Percentiles rank a stretch among this genome's conserved stretches.
These are phyloP conservation scores for Uria lomvia DNA, from an alignment of 2,113 vertebrate genomes.

Conservation along the genomic window DNA sequence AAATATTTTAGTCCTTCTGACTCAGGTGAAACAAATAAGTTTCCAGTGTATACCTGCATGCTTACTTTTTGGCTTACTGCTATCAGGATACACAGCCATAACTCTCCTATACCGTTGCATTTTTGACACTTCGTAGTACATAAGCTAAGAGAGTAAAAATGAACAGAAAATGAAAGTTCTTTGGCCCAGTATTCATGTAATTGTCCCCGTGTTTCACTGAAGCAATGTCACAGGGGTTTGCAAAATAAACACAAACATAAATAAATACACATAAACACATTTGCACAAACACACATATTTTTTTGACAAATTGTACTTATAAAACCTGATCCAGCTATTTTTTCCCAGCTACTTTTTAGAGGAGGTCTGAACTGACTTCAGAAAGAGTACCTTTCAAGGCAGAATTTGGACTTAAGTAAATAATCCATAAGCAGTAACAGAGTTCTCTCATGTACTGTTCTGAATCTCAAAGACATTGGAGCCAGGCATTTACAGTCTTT, in stretches of 20 bases:
- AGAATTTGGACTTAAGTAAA: not conserved
- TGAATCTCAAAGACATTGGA: not conserved
- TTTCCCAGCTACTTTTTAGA: not conserved
- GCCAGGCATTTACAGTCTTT: not conserved
- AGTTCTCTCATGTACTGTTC: not conserved
- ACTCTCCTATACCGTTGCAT: not conserved
- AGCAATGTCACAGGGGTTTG: not conserved
- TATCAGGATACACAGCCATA: not conserved
- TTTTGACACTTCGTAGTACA: not conserved
- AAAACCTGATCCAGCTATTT: not conserved
- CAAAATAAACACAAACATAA: not conserved
- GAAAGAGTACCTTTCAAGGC: not conserved
- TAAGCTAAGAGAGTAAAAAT: not conserved
- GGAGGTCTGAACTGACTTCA: not conserved
- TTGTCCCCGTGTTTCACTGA: not conserved
- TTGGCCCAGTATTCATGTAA: not conserved
- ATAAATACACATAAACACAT: not conserved
- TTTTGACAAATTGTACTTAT: not conserved
- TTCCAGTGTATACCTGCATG: not conserved
- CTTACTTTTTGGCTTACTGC: not conserved
- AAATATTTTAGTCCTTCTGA: not conserved
- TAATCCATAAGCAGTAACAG: not conserved
- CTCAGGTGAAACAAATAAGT: not conserved
- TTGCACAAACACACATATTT: not conserved
- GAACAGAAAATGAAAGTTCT: not conserved